phyloP scores from a whole-genome alignment of 1,140 invertebrate species.

The Formica selysi region DNA sequence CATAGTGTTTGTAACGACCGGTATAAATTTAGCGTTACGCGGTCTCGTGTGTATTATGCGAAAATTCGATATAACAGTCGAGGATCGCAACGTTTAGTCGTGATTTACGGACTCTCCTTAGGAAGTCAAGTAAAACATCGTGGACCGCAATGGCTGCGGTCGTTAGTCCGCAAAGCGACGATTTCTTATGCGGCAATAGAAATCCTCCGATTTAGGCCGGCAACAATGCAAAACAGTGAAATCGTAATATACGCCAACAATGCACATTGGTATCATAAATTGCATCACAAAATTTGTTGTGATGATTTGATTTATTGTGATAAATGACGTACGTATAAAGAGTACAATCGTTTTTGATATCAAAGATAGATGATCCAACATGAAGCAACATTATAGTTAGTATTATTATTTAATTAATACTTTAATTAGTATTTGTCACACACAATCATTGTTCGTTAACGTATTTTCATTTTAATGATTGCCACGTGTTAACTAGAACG shows the following conservation, averaged over 20 bases:
- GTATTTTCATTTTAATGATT: constrained; percentile 40
- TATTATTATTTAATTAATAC: constrained; percentile 35
- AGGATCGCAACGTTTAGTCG: constrained; percentile 58
- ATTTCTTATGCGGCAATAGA: constrained; percentile 53
- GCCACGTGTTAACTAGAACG: constrained; percentile 17
- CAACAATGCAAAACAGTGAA: neutral
- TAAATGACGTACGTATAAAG: no score
- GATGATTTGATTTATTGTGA: neutral
- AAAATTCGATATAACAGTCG: constrained; percentile 75
- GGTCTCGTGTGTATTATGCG: constrained; percentile 58
- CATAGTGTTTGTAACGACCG: constrained; percentile 54
- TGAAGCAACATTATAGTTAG: constrained; percentile 6
- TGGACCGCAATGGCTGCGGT: constrained; percentile 67
- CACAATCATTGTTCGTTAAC: constrained; percentile 32
- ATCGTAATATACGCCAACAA: neutral
- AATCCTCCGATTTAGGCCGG: constrained; percentile 28
- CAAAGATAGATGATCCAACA: constrained; percentile 21
- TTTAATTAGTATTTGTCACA: constrained; percentile 3
- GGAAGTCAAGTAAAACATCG: constrained; percentile 71
- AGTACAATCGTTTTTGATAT: constrained; percentile 19
- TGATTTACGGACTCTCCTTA: constrained; percentile 77
- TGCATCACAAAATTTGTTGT: neutral
- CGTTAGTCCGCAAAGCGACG: constrained; percentile 66
- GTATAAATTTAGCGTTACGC: constrained; percentile 56
- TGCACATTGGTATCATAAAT: neutral